Evolutionary conservation across 2,113 vertebrate species (phyloP).

Genomic region (Sciurus niger): DNA sequence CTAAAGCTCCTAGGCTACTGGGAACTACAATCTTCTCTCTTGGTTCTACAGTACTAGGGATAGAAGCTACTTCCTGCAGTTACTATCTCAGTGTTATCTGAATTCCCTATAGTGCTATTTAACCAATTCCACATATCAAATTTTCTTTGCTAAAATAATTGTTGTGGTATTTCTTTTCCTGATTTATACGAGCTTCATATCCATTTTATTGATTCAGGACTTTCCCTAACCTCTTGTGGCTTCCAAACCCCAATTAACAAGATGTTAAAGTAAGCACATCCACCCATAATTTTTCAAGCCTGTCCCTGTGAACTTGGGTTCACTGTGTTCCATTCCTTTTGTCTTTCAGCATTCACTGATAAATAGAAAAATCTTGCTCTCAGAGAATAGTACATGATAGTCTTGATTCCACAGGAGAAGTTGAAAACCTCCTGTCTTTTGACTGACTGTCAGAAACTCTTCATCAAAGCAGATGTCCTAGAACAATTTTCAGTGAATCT

Average conservation of each 20-base stretch:
- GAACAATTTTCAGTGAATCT: not conserved
- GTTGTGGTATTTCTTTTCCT: not conserved
- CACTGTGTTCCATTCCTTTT: not conserved
- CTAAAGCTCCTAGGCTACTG: not conserved
- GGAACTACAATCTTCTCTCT: not conserved
- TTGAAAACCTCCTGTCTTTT: not conserved
- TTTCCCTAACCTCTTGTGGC: not conserved
- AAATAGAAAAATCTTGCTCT: not conserved
- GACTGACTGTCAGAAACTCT: not conserved
- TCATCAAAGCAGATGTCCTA: constrained; percentile 1
- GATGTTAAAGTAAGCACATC: not conserved
- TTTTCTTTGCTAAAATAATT: not conserved
- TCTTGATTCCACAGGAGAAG: not conserved
- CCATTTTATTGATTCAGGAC: not conserved
- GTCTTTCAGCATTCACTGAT: not conserved
- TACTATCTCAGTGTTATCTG: not conserved
- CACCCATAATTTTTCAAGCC: not conserved
- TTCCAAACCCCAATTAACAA: not conserved
- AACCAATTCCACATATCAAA: not conserved
- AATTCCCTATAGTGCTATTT: not conserved
- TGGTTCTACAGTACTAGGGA: not conserved
- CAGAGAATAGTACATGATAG: not conserved
- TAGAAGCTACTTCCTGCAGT: not conserved
- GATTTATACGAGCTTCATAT: not conserved
- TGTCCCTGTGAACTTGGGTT: not conserved